Evolutionary conservation across 2,113 vertebrate species (phyloP), one percentile per base, ranked within the genome.

Genomic region (Mesoclemmys tuberculata): DNA sequence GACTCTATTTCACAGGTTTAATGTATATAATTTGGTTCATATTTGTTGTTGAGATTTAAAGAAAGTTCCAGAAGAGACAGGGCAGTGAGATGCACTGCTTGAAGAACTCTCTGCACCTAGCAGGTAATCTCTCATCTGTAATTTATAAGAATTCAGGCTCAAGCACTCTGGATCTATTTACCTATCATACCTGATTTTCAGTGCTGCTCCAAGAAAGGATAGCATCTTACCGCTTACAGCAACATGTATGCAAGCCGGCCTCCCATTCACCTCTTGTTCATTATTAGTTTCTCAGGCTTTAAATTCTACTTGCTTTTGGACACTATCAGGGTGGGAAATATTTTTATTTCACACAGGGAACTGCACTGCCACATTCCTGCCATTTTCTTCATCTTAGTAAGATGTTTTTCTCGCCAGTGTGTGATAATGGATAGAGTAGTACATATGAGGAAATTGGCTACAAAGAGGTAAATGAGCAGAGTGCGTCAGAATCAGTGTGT

Each of bases 271-370:
- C 2, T 27, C 55, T 46, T 1, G 8, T 35, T 48, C 10, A 61
- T 52, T n/a, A 0, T 29, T n/a, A 29, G 44, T 38, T 74, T 26
- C 56, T n/a, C 5, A 8, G 18, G 2, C 2, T 18, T 16, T 14
- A 26, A 48, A 82, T 5, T 0, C n/a, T 26, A 0, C 0, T 7
- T 16, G 3, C 38, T 56, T 6, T 12, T 16, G 13, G 5, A 2
- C 0, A 22, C 1, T 0, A 5, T 7, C 31, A 48, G 0, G 29
- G 2, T 0, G 6, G 27, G 7, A 35, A 48, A 38, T 2, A 0
- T 0, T 46, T 13, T 48, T 19, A 41, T 52, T 48, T 35, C 61
- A 35, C 49, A 3, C 5, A 5, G 22, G 8, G 12, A 51, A 16
- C 5, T 0, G 22, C 82, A 8, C 41, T 2, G 0, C 24, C 24